phyloP scores from a whole-genome alignment of 2,113 vertebrate genomes.

The Gavia stellata region DNA sequence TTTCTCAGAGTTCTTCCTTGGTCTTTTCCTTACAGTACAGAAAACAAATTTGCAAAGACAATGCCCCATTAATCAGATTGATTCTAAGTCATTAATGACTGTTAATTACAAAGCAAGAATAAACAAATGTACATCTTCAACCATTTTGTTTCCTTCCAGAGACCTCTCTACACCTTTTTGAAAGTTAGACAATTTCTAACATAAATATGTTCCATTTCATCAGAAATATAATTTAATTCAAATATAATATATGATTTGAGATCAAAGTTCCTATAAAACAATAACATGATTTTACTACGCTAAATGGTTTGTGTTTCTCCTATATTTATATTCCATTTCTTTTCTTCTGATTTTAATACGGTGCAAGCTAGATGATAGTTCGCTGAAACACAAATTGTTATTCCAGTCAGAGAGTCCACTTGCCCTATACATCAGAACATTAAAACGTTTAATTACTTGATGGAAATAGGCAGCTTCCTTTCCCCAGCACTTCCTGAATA shows the following conservation, averaged over 20 bases:
- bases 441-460: background rate
- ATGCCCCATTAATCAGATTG: conserved; percentile 57
- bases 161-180: background rate
- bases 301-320: background rate
- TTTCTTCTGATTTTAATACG: background rate
- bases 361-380: background rate
- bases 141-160: background rate
- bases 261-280: background rate
- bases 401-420: background rate
- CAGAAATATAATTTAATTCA: conserved; percentile 10
- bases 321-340: background rate
- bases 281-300: background rate
- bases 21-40: background rate
- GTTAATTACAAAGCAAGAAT: conserved; percentile 53
- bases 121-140: background rate
- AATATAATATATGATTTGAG: background rate
- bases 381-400: background rate
- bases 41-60: conserved; percentile 49
- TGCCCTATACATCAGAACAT: background rate
- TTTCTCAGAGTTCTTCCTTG: background rate
- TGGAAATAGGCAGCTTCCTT: background rate
- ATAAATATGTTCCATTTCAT: background rate
- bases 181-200: background rate
- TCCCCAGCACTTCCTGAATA: background rate
- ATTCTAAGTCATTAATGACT: conserved; percentile 45